Evolutionary conservation across 2,113 vertebrate genomes (phyloP), one percentile per base, ranked within the genome.

Genomic region (Thamnaconus septentrionalis): DNA sequence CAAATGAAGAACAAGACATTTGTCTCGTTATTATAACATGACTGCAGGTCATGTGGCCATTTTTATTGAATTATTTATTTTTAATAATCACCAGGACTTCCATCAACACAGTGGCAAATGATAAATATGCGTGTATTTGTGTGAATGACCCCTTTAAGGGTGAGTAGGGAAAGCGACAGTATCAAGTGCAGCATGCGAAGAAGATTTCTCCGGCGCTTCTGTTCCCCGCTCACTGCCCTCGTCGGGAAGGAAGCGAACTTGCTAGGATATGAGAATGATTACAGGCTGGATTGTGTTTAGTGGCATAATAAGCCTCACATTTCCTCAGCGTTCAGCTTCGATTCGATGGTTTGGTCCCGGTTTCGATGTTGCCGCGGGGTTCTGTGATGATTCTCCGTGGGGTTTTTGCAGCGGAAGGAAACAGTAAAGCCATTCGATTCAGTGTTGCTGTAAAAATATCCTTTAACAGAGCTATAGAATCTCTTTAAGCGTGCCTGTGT

Each of bases 381-480:
- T 56, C n/a, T 66, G 59, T 68, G 43, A 41, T 64, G 40, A 61
- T 44, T 57, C 12, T 48, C 62, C 6, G 31, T 50, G 11, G 48
- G 10, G 46, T 58, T 31, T 31, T 31, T 31, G 18, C 18, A 3
- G 52, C 41, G 58, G 44, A 11, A 56, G 48, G 40, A 63, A 8
- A 41, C 65, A 39, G 51, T 59, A 39, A 54, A 56, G n/a, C 5
- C 61, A 42, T 76, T 63, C 61, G 12, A 66, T 61, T 61, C 52
- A 53, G 12, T 44, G 45, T 64, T 60, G 39, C 12, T 45, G 47
- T 43, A 52, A 43, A 66, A 52, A 42, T 43, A 18, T 51, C 41
- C 40, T 65, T 65, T 54, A 65, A 58, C 64, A 7, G 41, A 60
- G 43, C 56, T 61, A 73, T 53, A 61, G 59, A 68, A 68, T 44